Conservation (phyloP, 2,888 invertebrate genomes). For the Autographa gamma region DNA sequence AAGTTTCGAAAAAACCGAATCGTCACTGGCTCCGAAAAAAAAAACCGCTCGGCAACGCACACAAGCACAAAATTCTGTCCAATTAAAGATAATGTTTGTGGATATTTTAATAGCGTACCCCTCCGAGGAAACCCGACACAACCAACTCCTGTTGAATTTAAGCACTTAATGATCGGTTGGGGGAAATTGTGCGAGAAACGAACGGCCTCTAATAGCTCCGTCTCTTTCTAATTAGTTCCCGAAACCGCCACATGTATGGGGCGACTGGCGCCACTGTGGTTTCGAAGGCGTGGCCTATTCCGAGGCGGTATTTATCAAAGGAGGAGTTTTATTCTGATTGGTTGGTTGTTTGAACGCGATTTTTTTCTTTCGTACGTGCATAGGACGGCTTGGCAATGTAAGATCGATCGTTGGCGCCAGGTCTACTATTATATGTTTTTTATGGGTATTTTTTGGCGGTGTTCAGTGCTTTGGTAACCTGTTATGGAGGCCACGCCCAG, state of each 20-base stretch:
- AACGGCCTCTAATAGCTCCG: slow-evolving; percentile 78
- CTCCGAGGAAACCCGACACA: slow-evolving; percentile 88
- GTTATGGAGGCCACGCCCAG: slow-evolving; percentile 85
- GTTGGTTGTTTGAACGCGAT: slow-evolving; percentile 74
- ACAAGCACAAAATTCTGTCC: slow-evolving; percentile 87
- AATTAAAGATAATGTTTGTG: slow-evolving; percentile 89
- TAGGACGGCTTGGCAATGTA: slow-evolving; percentile 82
- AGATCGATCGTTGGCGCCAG: slow-evolving; percentile 85
- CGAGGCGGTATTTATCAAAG: slow-evolving; percentile 72
- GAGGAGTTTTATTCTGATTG: slow-evolving; percentile 74
- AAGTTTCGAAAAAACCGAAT: slow-evolving; percentile 83
- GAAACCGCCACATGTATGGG: slow-evolving; percentile 79
- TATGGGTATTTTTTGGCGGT: slow-evolving; percentile 88
- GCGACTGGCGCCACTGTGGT: slow-evolving; percentile 76
- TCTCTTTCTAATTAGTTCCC: slow-evolving; percentile 84
- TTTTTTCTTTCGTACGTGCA: slow-evolving; percentile 84
- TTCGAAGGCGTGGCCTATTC: slow-evolving; percentile 70
- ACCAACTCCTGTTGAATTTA: slow-evolving; percentile 88
- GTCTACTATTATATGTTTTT: slow-evolving; percentile 88
- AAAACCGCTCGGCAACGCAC: slow-evolving; percentile 79
- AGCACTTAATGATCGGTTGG: slow-evolving; percentile 89
- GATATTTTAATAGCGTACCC: slow-evolving; percentile 89
- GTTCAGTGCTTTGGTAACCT: slow-evolving; percentile 85
- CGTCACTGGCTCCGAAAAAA: slow-evolving; percentile 81
- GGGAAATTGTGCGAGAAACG: slow-evolving; percentile 89